Conservation (phyloP, 2,888 invertebrate species). For the Drosophila trichaetosa region DNA sequence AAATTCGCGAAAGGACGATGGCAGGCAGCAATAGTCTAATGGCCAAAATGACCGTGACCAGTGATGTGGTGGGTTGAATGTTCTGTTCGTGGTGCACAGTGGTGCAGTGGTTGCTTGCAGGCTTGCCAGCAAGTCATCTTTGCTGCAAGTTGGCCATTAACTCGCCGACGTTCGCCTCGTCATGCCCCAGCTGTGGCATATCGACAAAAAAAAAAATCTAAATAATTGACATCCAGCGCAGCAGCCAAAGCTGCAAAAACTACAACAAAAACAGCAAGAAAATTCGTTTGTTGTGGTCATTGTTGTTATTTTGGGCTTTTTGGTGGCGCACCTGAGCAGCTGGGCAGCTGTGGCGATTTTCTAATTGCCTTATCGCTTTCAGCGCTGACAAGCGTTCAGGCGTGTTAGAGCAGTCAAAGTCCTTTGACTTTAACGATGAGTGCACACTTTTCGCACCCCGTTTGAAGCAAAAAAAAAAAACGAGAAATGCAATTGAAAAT, state of each 20-base stretch:
- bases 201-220: constrained; percentile 60
- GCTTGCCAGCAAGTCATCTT: constrained; percentile 65
- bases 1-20: constrained; percentile 47
- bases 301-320: constrained; percentile 24
- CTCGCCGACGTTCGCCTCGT: constrained; percentile 37
- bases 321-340: constrained; percentile 32
- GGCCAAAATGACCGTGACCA: constrained; percentile 68
- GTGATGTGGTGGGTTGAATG: constrained; percentile 15
- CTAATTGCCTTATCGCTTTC: constrained; percentile 83
- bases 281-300: constrained; percentile 12
- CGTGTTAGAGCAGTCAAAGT: constrained; percentile 62
- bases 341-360: constrained; percentile 40
- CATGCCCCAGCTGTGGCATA: constrained; percentile 41
- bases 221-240: constrained; percentile 74
- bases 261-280: constrained; percentile 5
- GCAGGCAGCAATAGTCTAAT: constrained; percentile 57
- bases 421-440: constrained; percentile 75
- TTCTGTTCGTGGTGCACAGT: constrained; percentile 2
- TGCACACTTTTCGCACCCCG: constrained; percentile 63
- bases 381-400: constrained; percentile 68
- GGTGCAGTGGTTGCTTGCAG: constrained; percentile 2
- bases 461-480: constrained; percentile 15
- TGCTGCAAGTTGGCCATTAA: constrained; percentile 65
- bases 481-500: constrained; percentile 28
- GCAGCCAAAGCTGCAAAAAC: constrained; percentile 10